Evolutionary conservation across 2,797 vertebrate species (phyloP).

Genomic region (Lagodon rhomboides): DNA sequence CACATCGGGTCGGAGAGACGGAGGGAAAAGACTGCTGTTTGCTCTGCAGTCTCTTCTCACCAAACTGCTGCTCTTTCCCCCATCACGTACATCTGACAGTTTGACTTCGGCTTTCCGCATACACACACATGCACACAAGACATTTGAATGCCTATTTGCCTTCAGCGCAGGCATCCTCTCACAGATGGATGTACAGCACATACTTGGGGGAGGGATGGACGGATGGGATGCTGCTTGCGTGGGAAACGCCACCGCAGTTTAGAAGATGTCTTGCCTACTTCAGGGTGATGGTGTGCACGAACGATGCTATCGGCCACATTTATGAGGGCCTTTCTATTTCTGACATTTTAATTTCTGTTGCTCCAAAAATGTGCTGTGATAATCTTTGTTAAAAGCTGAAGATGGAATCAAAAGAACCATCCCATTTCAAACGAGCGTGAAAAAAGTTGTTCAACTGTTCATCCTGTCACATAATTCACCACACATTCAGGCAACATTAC

Average conservation of each 20-base stretch:
- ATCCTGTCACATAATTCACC: neutral
- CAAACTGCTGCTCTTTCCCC: conserved; percentile 76
- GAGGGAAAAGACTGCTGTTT: conserved; percentile 66
- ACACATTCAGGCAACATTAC: neutral
- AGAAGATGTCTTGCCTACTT: conserved; percentile 6
- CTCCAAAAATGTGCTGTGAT: neutral
- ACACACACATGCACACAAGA: conserved; percentile 45
- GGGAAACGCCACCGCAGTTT: neutral
- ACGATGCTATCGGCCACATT: conserved; percentile 13
- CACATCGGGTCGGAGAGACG: conserved; percentile 23
- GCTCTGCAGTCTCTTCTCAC: conserved; percentile 78
- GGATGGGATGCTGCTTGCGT: conserved; percentile 32
- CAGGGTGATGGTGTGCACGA: conserved; percentile 22
- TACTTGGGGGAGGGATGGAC: too few relatives aligned
- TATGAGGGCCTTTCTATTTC: neutral
- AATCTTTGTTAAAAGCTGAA: neutral
- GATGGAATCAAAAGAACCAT: neutral
- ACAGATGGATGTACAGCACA: conserved; percentile 30
- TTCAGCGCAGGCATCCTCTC: conserved; percentile 31
- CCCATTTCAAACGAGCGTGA: neutral
- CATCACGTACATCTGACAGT: conserved; percentile 71
- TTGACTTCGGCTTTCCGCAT: conserved; percentile 72
- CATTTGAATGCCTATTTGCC: conserved; percentile 57
- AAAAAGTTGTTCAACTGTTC: neutral
- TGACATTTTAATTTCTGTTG: neutral